Evolutionary conservation across 2,888 invertebrate genomes (phyloP).

Genomic region (Rhingia campestris): DNA sequence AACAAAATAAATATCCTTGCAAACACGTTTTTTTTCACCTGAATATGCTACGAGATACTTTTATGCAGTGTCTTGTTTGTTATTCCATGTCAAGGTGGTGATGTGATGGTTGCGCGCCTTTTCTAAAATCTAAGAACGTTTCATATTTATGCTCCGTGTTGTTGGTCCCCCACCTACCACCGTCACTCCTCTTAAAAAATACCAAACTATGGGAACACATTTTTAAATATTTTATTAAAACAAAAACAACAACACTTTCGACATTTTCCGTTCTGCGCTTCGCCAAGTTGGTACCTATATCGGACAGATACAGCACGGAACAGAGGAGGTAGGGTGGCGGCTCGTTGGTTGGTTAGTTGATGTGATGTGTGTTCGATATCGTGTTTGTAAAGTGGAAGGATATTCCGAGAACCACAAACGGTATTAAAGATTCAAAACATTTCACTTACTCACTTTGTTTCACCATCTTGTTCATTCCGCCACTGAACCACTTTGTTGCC

Average conservation of each 20-base stretch:
- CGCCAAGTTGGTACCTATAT: not conserved
- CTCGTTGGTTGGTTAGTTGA: too few species aligned
- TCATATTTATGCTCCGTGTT: slow-evolving; percentile 62
- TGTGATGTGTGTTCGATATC: slow-evolving; percentile 12
- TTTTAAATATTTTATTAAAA: slow-evolving; percentile 29
- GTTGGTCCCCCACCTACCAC: slow-evolving; percentile 38
- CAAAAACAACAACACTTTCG: too few species aligned
- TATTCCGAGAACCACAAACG: slow-evolving; percentile 29
- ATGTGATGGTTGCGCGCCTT: slow-evolving; percentile 14
- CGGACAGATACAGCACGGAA: not conserved
- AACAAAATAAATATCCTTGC: slow-evolving; percentile 1
- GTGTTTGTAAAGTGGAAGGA: not conserved
- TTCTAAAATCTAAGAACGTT: slow-evolving; percentile 42
- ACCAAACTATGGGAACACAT: not conserved
- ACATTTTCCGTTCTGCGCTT: too few species aligned
- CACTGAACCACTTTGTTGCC: not conserved
- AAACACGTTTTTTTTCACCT: slow-evolving; percentile 10
- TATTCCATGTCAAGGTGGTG: slow-evolving; percentile 55
- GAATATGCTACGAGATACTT: not conserved
- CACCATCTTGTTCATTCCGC: not conserved
- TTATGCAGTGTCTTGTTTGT: slow-evolving; percentile 24
- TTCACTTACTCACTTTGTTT: slow-evolving; percentile 57
- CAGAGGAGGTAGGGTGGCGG: not conserved
- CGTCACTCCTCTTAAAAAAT: not conserved
- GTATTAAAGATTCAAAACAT: slow-evolving; percentile 61